Conservation (phyloP, 2,113 vertebrate species). For the Ivindomyrus marchei region DNA sequence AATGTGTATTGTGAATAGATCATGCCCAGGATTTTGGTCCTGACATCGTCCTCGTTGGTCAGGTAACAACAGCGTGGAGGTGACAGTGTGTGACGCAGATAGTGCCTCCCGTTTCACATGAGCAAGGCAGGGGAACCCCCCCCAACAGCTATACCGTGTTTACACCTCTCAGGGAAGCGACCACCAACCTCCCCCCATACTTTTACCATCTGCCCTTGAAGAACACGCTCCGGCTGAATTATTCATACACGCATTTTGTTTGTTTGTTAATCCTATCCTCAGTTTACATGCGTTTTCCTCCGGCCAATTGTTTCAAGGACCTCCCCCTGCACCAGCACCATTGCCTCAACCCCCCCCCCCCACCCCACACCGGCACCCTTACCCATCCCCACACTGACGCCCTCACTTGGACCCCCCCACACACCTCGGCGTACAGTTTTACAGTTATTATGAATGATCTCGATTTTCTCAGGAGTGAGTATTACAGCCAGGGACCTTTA, state of each 20-base stretch:
- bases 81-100: neutral
- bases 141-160: neutral
- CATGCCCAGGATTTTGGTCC: neutral
- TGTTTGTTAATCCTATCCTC: neutral
- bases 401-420: neutral
- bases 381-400: neutral
- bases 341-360: neutral
- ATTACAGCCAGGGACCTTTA: neutral
- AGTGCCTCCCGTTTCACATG: neutral
- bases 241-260: conserved; percentile 5
- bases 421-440: neutral
- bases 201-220: conserved; percentile 8
- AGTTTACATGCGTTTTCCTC: neutral
- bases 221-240: conserved; percentile 8
- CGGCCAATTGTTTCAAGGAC: neutral
- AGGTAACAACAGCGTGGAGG: neutral
- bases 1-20: neutral
- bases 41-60: neutral
- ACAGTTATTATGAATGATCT: neutral
- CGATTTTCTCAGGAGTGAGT: neutral
- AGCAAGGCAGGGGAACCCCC: neutral
- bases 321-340: neutral
- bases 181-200: neutral
- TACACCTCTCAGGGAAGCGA: neutral
- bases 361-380: neutral